A percentile compares a stretch with the other conserved stretches of the same genome.
These are phyloP conservation scores for Uria lomvia DNA, from an alignment of 2,113 vertebrate genomes.

Conservation along the genomic window DNA sequence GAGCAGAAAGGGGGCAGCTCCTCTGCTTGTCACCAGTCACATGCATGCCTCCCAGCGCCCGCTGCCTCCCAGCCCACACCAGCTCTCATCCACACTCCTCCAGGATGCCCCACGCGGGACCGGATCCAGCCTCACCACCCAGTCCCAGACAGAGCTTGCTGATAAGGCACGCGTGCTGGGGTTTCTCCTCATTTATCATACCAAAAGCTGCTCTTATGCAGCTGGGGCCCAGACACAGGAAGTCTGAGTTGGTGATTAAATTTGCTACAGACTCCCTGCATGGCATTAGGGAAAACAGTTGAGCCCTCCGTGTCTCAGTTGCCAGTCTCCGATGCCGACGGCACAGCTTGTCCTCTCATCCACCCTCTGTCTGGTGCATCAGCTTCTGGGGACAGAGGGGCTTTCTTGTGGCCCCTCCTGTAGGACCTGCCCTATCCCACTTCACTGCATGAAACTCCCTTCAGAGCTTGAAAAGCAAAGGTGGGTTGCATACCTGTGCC, in stretches of 20 bases:
- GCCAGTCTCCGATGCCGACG: background rate
- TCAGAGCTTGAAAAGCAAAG: background rate
- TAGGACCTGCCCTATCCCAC: background rate
- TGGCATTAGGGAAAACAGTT: background rate
- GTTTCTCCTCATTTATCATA: background rate
- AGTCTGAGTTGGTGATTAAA: background rate
- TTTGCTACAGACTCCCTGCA: background rate
- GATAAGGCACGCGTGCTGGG: background rate
- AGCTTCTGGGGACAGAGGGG: background rate
- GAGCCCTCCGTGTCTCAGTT: background rate
- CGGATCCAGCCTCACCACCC: accelerated
- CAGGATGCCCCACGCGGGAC: accelerated
- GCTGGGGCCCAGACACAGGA: background rate
- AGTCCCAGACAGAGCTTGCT: background rate
- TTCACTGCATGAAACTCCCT: background rate
- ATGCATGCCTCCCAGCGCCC: background rate
- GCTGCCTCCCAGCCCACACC: background rate
- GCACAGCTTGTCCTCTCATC: background rate
- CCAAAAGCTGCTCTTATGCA: background rate
- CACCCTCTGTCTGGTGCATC: background rate
- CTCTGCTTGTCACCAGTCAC: background rate
- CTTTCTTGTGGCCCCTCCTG: background rate
- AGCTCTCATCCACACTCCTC: background rate
- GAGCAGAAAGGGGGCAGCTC: background rate
- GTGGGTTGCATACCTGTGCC: background rate